Base-by-base conservation (phyloP, 2,888 invertebrate genomes). In the Eudasyphora cyanicolor region DNA sequence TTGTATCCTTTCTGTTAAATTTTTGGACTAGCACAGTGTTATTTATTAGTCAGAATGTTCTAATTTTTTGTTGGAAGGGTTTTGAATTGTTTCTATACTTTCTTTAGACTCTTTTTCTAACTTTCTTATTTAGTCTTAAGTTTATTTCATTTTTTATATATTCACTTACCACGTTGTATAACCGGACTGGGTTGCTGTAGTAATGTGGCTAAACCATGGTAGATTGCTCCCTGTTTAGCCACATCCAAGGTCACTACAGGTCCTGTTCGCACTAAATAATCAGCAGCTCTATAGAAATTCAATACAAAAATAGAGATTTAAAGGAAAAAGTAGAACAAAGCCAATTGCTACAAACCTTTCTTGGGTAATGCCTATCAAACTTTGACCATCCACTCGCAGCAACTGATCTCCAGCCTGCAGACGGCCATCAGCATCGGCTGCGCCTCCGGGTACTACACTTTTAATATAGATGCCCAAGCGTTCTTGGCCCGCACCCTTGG, bases 401-500 rank as follows among this genome's bases (percentile, higher is more conserved):
- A 99, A 93, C 92, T 99, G 99, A 93, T 99, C 99, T 14, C 99
- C 99, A 85, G 98, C 98, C 88, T 98, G 97, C 79, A 99, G 93
- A 70, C 99, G 94, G 0, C 99, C 98, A 93, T 99, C 99, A 79
- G 96, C 95, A 91, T 97, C 97, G 2, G 97, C 97, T 79, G 97
- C 97, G 51, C 97, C 97, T 76, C 97, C 98, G 82, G 98, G 96
- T 49, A 99, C 99, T 32, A 99, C 99, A 21, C 98, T 98, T 93
- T 99, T 99, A 86, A 99, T 98, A 93, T 99, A 99, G 91, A 99
- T 99, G 62, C 99, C 99, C 84, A 98, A 93, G 87, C 97, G 95
- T 88, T 95, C 94, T 90, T 96, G 96, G 4, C 95, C 95, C 70
- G 95, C 95, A 27, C 96, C 96, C 94, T 98, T 98, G 29, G 99